Conservation (phyloP, 2,797 vertebrate genomes). For the Protosalanx chinensis region DNA sequence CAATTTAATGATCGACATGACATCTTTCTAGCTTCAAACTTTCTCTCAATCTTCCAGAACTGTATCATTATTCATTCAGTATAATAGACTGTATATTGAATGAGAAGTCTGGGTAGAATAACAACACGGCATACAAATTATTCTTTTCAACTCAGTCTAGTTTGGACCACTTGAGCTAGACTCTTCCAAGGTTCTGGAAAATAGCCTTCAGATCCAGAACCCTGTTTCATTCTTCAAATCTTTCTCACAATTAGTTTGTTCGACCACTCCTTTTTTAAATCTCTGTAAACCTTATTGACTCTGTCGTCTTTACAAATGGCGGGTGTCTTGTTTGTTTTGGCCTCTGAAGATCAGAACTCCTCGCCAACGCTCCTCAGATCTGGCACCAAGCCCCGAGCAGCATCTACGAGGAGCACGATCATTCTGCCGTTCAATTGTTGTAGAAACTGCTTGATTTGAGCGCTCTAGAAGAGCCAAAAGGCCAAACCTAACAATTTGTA, state of each 20-base stretch:
- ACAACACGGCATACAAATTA: not conserved
- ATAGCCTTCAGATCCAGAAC: constrained; percentile 22
- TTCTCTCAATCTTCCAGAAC: not conserved
- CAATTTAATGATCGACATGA: not conserved
- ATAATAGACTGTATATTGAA: too few species aligned
- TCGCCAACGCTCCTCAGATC: constrained; percentile 33
- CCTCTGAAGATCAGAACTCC: constrained; percentile 42
- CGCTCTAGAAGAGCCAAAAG: not conserved
- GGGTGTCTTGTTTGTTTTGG: constrained; percentile 53
- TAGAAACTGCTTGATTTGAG: too few species aligned
- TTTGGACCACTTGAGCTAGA: not conserved
- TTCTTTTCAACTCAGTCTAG: not conserved
- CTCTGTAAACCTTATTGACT: constrained; percentile 53
- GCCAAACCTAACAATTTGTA: constrained; percentile 31
- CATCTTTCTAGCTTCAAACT: not conserved
- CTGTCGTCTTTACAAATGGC: constrained; percentile 42
- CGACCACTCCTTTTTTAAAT: constrained; percentile 35
- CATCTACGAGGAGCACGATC: constrained; percentile 32
- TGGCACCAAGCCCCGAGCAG: constrained; percentile 28
- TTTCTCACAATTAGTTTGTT: constrained; percentile 22
- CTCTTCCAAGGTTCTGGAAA: constrained; percentile 13
- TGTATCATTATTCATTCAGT: too few species aligned
- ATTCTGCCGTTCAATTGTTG: too few species aligned
- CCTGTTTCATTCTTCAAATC: not conserved
- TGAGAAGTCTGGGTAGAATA: too few species aligned